Base-by-base conservation (phyloP, 1,140 invertebrate genomes). In the Trichoplusia ni region DNA sequence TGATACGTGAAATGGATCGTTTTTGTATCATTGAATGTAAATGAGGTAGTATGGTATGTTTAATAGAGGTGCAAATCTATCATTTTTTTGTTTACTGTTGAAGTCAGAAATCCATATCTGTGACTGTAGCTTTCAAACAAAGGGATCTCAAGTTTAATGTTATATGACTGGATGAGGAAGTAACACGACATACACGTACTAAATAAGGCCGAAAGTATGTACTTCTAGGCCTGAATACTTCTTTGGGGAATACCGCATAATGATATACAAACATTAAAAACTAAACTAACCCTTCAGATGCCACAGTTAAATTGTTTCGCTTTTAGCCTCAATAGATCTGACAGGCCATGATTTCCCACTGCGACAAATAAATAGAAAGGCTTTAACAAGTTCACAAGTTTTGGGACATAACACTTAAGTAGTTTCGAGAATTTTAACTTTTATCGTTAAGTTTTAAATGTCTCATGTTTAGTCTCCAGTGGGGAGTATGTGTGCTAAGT, bases 331-430 rank as follows among this genome's bases (percentile, higher is more conserved):
- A 47, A 35, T 29, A 37, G 35, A 49, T 47, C 23, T 62, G 59
- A 62, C 44, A 62, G 51, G 23, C 27, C 19, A 46, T 60, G 56
- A 60, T 60, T 60, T 63, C 65, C 51, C 65, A 58, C 40, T 49
- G 51, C 59, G 59, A 38, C 67, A 11, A 25, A 29, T 31, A 64
- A 65, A 68, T 64, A 60, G 51, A 74, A 74, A 74, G 72, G 72
- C 60, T 74, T 74, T 58, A 69, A 71, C 64, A 61, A 73, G 42
- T 67, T 67, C 40, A 49, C 51, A 70, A 67, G 27, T 71, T 72
- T 47, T 51, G 31, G 13, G 51, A 44, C 14, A 47, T 65, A 59
- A 61, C 58, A 61, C 56, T 61, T 71, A 73, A 73, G 67, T 69
- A 67, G 66, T 69, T 73, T 60, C 37, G 16, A 29, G 31, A 58